Percentiles rank a stretch among this genome's conserved stretches.
Conservation (phyloP, 37 sponge, comb jelly and placozoan species). For the Theonella swinhoei region DNA sequence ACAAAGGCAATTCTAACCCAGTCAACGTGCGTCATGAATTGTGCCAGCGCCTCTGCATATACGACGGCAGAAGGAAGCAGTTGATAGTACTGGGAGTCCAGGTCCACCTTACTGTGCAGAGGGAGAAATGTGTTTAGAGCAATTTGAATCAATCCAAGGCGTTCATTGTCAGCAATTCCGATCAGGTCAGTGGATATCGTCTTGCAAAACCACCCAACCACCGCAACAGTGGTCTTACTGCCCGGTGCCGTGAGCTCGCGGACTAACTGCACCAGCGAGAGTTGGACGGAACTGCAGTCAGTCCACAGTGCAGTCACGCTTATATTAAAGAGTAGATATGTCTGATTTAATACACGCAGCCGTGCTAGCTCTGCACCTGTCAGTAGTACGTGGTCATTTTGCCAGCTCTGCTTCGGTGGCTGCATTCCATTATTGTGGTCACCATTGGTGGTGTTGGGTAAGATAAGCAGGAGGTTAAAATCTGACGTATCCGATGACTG, state of each 20-base stretch:
- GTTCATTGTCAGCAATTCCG: not conserved
- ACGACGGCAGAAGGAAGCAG: not conserved
- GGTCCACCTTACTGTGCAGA: too few relatives aligned
- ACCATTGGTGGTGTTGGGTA: not conserved
- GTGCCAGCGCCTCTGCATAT: not conserved
- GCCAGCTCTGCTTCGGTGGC: not conserved
- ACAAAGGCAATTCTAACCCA: not conserved
- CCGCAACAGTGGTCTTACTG: not conserved
- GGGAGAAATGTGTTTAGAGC: not conserved
- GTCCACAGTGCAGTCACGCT: not conserved
- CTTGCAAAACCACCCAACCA: not conserved
- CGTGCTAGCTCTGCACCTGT: not conserved
- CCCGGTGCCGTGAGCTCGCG: not conserved
- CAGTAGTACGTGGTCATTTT: not conserved
- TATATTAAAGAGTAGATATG: not conserved
- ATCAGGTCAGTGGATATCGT: not conserved
- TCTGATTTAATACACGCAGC: not conserved
- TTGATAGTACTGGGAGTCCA: not conserved
- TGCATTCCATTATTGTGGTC: not conserved
- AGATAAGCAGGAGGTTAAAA: not conserved
- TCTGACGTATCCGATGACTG: not conserved
- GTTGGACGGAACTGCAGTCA: not conserved
- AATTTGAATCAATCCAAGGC: not conserved
- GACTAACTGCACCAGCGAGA: not conserved
- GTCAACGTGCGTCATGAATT: not conserved